Evolutionary conservation across 92 coral and sea anemone genomes (phyloP).

Genomic region (Phenganax subtilis): DNA sequence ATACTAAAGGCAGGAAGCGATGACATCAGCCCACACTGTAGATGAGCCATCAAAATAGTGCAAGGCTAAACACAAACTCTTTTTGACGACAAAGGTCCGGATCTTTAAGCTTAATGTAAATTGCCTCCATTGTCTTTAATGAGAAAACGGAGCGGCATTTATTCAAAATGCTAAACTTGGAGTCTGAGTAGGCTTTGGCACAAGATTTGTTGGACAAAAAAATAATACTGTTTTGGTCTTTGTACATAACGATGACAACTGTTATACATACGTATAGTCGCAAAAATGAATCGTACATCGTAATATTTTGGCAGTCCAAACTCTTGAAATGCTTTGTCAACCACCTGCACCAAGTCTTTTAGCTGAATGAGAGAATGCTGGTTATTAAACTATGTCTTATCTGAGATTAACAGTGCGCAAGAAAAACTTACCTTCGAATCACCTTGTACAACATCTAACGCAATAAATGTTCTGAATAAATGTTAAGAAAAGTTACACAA

Average conservation of each 20-base stretch:
- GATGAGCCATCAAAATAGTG: no score
- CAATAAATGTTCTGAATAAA: conserved; percentile 19
- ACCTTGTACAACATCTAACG: conserved; percentile 14
- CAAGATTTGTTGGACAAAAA: no score
- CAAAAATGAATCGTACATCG: conserved; percentile 50
- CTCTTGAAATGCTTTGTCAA: conserved; percentile 58
- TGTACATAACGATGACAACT: background rate
- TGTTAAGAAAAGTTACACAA: background rate
- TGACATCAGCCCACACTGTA: no score
- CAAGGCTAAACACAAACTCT: no score
- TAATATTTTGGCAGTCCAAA: conserved; percentile 74
- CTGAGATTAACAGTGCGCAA: background rate
- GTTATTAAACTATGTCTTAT: background rate
- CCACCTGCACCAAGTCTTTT: conserved; percentile 52
- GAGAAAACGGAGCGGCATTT: no score
- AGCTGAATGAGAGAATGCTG: conserved; percentile 46
- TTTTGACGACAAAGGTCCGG: no score
- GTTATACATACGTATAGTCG: background rate
- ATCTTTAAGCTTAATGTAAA: no score
- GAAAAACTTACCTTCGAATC: conserved; percentile 1
- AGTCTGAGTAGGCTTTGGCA: no score
- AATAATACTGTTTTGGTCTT: background rate
- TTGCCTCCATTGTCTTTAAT: no score
- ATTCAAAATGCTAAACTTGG: no score
- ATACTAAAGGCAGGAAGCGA: no score